Evolutionary conservation across 2,797 vertebrate genomes (phyloP).

Genomic region (Brachymystax lenok): DNA sequence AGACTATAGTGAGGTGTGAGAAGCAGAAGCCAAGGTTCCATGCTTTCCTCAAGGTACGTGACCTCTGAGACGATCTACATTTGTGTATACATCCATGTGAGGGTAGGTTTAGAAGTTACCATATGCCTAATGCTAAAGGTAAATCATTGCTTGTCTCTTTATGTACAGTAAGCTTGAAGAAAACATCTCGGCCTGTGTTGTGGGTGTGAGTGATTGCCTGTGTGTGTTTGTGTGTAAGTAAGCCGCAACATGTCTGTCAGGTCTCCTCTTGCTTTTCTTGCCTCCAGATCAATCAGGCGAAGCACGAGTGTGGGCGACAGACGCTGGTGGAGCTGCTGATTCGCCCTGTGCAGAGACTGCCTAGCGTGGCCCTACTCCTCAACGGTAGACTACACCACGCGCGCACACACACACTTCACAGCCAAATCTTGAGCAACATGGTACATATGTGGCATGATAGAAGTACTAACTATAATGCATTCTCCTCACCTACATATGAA

Average conservation of each 20-base stretch:
- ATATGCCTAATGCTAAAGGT: constrained; percentile 7
- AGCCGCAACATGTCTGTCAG: constrained; percentile 1
- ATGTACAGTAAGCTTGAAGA: background rate
- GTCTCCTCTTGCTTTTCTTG: background rate
- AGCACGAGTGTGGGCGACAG: constrained; percentile 95
- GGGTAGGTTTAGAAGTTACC: background rate
- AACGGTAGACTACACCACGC: constrained; percentile 77
- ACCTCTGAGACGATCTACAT: background rate
- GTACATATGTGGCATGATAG: background rate
- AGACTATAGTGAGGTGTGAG: constrained; percentile 93
- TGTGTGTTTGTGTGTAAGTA: background rate
- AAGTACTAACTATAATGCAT: background rate
- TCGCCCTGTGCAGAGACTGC: constrained; percentile 94
- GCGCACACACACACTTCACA: constrained; percentile 6
- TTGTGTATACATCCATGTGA: background rate
- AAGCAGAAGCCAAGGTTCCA: constrained; percentile 97
- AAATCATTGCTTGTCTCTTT: background rate
- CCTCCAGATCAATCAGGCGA: constrained; percentile 93
- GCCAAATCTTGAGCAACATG: background rate
- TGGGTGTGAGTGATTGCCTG: background rate
- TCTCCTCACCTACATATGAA: background rate
- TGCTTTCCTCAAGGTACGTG: constrained; percentile 92
- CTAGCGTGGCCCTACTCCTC: constrained; percentile 91
- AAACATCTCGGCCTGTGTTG: background rate
- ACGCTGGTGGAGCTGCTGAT: constrained; percentile 94